These are phyloP conservation scores for Amphipyra berbera DNA, from an alignment of 2,888 invertebrate species.

Conservation along the genomic window DNA sequence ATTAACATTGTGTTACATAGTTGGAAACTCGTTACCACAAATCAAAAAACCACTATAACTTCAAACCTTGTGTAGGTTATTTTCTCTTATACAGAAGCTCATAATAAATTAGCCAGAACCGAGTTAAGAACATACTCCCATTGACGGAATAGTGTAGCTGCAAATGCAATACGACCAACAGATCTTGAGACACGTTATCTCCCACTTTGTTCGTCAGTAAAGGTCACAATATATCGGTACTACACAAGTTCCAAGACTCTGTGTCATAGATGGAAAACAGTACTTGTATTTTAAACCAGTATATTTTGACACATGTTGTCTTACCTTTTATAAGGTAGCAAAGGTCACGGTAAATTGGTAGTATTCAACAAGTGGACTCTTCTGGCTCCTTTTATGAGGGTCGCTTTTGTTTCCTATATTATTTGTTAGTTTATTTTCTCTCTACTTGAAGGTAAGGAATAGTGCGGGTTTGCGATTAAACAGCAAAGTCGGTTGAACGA, in stretches of 20 bases:
- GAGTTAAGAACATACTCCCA: slow-evolving; percentile 2
- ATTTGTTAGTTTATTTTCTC: slow-evolving; percentile 58
- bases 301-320: slow-evolving; percentile 35
- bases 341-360: slow-evolving; percentile 51
- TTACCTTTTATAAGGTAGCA: slow-evolving; percentile 26
- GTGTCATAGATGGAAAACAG: slow-evolving; percentile 60
- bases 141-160: slow-evolving; percentile 25
- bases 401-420: slow-evolving; percentile 66
- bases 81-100: slow-evolving; percentile 41
- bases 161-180: slow-evolving; percentile 27
- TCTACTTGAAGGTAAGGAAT: slow-evolving; percentile 24
- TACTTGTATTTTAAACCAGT: slow-evolving; percentile 40
- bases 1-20: slow-evolving; percentile 17
- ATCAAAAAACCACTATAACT: slow-evolving; percentile 9
- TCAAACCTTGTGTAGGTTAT: slow-evolving; percentile 24
- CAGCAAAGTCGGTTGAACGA: slow-evolving; percentile 1
- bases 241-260: slow-evolving; percentile 22
- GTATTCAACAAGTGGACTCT: slow-evolving; percentile 50
- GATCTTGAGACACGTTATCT: slow-evolving; percentile 41
- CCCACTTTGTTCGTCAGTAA: slow-evolving; percentile 24
- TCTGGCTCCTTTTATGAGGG: slow-evolving; percentile 41
- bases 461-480: slow-evolving; percentile 1
- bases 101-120: slow-evolving; percentile 37
- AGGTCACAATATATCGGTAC: slow-evolving; percentile 36
- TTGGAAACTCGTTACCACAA: slow-evolving; percentile 24